These are phyloP conservation scores for Myopa tessellatipennis DNA, from an alignment of 2,888 invertebrate genomes.

Conservation along the genomic window DNA sequence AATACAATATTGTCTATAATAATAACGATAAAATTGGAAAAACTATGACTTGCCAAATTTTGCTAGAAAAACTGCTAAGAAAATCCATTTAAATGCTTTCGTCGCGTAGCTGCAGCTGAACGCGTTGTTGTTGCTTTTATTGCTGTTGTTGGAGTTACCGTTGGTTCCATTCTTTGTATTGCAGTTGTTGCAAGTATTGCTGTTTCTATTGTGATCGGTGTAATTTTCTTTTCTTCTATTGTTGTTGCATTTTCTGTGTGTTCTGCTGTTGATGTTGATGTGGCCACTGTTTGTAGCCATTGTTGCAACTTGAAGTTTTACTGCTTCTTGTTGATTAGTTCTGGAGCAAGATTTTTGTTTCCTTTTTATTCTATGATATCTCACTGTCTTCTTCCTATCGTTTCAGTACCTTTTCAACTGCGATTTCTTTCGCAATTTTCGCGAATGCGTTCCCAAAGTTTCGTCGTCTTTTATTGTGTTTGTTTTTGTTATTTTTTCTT, in stretches of 20 bases:
- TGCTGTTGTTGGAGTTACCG: background rate
- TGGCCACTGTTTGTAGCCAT: conserved; percentile 23
- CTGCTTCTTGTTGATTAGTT: conserved; percentile 15
- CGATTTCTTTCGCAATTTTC: background rate
- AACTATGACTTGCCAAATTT: conserved; percentile 40
- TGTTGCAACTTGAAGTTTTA: conserved; percentile 20
- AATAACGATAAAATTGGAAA: background rate
- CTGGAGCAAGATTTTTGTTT: background rate
- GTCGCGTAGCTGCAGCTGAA: conserved; percentile 11
- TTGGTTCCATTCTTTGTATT: conserved; percentile 43
- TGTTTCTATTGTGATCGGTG: conserved; percentile 43
- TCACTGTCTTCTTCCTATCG: background rate
- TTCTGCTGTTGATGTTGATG: conserved; percentile 13
- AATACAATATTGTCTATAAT: background rate
- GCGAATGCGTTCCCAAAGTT: too few relatives aligned
- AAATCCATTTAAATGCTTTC: conserved; percentile 44
- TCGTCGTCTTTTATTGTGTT: background rate
- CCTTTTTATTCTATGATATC: background rate
- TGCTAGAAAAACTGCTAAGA: conserved; percentile 35
- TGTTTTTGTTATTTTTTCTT: background rate
- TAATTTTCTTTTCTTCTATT: conserved; percentile 35
- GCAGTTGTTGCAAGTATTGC: too few relatives aligned
- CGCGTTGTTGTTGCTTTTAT: conserved; percentile 15
- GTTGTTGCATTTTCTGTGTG: conserved; percentile 42
- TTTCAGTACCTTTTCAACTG: background rate